Base-by-base conservation (phyloP, 1,140 invertebrate genomes). In the Eurosta solidaginis region DNA sequence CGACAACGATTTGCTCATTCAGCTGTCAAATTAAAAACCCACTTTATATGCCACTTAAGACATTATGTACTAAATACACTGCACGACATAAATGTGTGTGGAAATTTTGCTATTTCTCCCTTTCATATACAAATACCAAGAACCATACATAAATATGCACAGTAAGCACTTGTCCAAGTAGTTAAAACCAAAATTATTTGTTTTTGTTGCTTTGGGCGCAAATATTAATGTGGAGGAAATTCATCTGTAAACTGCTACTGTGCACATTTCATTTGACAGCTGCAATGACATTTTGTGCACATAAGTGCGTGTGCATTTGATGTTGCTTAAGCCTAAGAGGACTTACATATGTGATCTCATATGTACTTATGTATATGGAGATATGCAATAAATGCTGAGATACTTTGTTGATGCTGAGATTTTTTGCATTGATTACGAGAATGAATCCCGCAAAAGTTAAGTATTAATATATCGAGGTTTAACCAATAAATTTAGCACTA, bases 231-330 rank as follows among this genome's bases (percentile, higher is more conserved):
- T 4, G 49, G 25, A n/a, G n/a, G 4, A 52, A 22, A 22, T 49
- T 52, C 22, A 52, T 52, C 25, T 52, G 3, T 25, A 52, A 47
- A 52, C 4, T 52, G 49, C 17, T 68, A 68, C 5, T 68, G 29
- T 68, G 59, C 40, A 29, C 59, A 68, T 33, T 40, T 40, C n/a
- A 68, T 68, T 68, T 68, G 59, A 68, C 59, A 68, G 59, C 59
- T 68, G 59, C 59, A 68, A 68, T 68, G 59, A 68, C 59, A 68
- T n/a, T 42, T n/a, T 40, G 40, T n/a, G 59, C 59, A 68, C 45
- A 17, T 47, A 47, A 47, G 4, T 47, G 7, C 12, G 45, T 14
- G 14, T 3, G 45, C 45, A 47, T 7, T 17, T 47, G 45, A 3
- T n/a, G 45, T 47, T 47, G 7, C 45, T 47, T 12, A 14, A 47